A percentile compares a stretch with the other conserved stretches of the same genome.
Evolutionary conservation across 2,113 vertebrate genomes (phyloP).

Genomic region (Cacatua alba): DNA sequence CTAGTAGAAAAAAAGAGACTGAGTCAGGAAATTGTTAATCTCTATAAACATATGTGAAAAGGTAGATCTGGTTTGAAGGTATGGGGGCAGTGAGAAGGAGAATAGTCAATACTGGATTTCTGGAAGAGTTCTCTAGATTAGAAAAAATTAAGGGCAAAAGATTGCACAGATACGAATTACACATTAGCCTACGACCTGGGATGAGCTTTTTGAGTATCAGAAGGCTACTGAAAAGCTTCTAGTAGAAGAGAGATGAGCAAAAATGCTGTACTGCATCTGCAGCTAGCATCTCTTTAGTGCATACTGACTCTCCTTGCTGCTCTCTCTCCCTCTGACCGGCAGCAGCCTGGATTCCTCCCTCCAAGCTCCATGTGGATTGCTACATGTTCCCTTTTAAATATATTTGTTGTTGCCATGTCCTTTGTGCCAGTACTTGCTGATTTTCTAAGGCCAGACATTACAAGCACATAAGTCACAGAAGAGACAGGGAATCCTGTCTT

Average conservation of each 20-base stretch:
- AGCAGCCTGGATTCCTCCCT: not conserved
- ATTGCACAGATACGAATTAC: not conserved
- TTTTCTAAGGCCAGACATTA: slow-evolving; percentile 41
- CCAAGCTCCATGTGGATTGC: not conserved
- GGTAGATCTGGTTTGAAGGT: not conserved
- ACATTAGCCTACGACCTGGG: not conserved
- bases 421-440: slow-evolving; percentile 19
- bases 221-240: not conserved
- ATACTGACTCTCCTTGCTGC: not conserved
- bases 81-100: not conserved
- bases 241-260: not conserved
- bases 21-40: not conserved
- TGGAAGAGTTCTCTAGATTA: not conserved
- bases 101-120: not conserved
- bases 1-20: not conserved
- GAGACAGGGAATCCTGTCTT: slow-evolving; percentile 43
- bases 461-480: slow-evolving; percentile 44
- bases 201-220: not conserved
- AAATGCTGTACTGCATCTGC: not conserved
- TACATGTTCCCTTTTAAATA: slow-evolving; percentile 19
- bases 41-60: not conserved
- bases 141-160: not conserved
- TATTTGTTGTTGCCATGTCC: not conserved
- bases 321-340: not conserved
- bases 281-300: not conserved